Evolutionary conservation across 1,140 invertebrate species (phyloP), one percentile per base, ranked within the genome.

Genomic region (Camponotus vicinus): DNA sequence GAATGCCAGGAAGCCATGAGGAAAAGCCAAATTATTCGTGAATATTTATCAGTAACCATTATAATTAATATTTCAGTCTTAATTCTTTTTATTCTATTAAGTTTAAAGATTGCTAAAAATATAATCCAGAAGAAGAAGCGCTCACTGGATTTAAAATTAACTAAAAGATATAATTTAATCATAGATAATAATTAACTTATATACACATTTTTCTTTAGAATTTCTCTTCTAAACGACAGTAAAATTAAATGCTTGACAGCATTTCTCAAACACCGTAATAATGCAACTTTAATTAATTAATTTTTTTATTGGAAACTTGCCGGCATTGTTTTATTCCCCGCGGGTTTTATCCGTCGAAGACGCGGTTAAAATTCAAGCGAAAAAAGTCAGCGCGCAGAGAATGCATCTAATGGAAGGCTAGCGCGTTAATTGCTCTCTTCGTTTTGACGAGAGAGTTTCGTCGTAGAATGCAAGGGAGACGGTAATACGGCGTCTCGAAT

Each of bases 381-480:
- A 64, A 71, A 70, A 63, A 18, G 40, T 37, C 55, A 63, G 59
- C 61, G 42, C 70, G 11, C 80, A 21, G 45, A 15, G 57, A 69
- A 77, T 66, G 40, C 45, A 71, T 85, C 78, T 78, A 87, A 77
- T 55, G 40, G 49, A 90, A 61, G 34, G 37, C 84, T 79, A 86
- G 78, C 78, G 49, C 84, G 77, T 86, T 90, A 89, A 90, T 89
- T 89, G 88, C 42, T 89, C 69, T 79, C 69, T 86, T 88, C 76
- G 42, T 80, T 69, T 59, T n/a, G 13, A 64, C 34, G 52, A 52
- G 40, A 55, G 45, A 21, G 55, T 27, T 55, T 61, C 49, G 27
- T 82, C 55, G 55, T 78, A 64, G 57, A 77, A 86, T 76, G 32
- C 27, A 55, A 55, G 49, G 45, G 37, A 37, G 45, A 42, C 59